Evolutionary conservation across 2,113 vertebrate species (phyloP).

Genomic region (Sylvilagus bachmani): DNA sequence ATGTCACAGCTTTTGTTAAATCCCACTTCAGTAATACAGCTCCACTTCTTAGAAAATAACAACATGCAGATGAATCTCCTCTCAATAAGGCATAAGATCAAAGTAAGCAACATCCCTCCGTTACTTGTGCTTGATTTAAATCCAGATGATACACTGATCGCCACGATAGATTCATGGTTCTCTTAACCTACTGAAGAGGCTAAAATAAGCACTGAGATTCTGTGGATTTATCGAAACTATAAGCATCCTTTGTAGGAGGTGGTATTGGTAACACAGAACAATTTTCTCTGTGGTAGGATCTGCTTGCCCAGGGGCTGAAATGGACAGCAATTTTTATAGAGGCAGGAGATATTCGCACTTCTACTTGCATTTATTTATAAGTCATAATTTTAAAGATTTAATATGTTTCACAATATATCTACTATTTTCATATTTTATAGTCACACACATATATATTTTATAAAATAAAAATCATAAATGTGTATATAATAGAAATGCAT

Average conservation of each 20-base stretch:
- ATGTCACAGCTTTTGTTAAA: slow-evolving; percentile 22
- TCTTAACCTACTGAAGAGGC: not conserved
- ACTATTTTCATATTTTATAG: not conserved
- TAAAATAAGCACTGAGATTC: not conserved
- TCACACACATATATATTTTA: not conserved
- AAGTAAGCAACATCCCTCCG: not conserved
- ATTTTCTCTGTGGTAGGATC: rapidly evolving
- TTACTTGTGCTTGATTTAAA: not conserved
- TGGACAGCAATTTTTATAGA: not conserved
- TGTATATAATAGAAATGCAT: not conserved
- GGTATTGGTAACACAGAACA: not conserved
- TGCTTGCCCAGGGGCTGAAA: not conserved
- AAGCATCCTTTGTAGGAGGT: not conserved
- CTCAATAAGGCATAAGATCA: not conserved
- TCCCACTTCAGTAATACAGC: not conserved
- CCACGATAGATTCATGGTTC: not conserved
- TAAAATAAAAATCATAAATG: not conserved
- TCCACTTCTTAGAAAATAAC: slow-evolving; percentile 28
- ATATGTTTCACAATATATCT: not conserved
- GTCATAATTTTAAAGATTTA: not conserved
- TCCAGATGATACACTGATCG: not conserved
- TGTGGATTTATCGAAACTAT: not conserved
- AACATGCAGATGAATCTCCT: not conserved
- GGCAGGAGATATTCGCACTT: not conserved
- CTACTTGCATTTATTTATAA: slow-evolving; percentile 9